Conservation (phyloP, 2,888 invertebrate species). For the Allophyes oxyacanthae region DNA sequence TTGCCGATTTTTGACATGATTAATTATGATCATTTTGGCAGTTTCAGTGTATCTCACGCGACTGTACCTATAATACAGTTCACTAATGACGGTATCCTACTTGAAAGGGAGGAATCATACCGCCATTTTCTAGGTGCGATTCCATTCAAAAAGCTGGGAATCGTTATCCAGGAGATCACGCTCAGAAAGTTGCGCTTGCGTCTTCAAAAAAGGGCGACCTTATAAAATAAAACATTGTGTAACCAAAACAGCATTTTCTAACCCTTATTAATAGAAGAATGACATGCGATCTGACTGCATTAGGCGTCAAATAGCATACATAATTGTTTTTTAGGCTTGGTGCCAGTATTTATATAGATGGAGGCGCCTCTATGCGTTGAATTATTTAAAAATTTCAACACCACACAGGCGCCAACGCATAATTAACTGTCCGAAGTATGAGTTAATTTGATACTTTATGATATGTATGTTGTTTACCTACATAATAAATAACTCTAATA, state of each 20-base stretch:
- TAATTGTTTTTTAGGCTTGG: constrained; percentile 60
- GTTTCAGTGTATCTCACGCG: too few species aligned
- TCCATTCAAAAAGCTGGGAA: too few species aligned
- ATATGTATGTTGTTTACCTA: constrained; percentile 23
- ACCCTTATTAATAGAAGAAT: constrained; percentile 18
- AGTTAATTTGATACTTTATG: constrained; percentile 27
- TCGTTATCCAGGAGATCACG: too few species aligned
- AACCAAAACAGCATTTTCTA: constrained; percentile 6
- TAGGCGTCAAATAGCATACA: constrained; percentile 32
- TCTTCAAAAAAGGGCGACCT: not conserved
- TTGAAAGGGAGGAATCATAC: too few species aligned
- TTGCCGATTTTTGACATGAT: too few species aligned
- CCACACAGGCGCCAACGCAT: constrained; percentile 16
- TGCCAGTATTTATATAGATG: constrained; percentile 57
- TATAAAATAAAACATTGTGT: not conserved
- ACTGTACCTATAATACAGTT: too few species aligned
- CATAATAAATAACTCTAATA: too few species aligned
- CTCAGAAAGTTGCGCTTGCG: too few species aligned
- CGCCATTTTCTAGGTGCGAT: too few species aligned
- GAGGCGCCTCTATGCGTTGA: constrained; percentile 50
- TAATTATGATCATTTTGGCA: too few species aligned
- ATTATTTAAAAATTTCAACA: constrained; percentile 49
- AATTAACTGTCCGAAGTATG: constrained; percentile 25
- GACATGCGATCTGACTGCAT: constrained; percentile 31
- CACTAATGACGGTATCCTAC: too few species aligned